Evolutionary conservation across 2,113 vertebrate genomes (phyloP).

Genomic region (Sialia sialis): DNA sequence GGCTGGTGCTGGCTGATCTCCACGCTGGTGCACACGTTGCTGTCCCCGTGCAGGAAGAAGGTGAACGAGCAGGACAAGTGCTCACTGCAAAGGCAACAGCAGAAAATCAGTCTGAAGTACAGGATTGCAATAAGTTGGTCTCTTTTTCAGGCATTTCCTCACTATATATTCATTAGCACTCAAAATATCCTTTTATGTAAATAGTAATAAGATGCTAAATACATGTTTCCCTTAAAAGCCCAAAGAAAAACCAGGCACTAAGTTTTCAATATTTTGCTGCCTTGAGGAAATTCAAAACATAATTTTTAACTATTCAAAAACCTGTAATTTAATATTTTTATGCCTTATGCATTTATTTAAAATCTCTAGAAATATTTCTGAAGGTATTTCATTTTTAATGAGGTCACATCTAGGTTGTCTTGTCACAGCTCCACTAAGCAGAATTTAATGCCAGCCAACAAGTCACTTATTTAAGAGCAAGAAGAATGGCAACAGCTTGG

Average conservation of each 20-base stretch:
- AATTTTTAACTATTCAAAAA: not conserved
- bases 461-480: not conserved
- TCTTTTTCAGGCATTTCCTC: not conserved
- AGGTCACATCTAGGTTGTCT: not conserved
- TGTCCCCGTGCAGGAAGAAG: slow-evolving; percentile 98
- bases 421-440: not conserved
- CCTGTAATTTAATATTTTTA: not conserved
- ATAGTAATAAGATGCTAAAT: not conserved
- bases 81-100: slow-evolving; percentile 74
- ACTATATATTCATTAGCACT: not conserved
- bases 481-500: not conserved
- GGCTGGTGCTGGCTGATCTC: slow-evolving; percentile 99
- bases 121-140: not conserved
- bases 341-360: not conserved
- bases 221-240: not conserved
- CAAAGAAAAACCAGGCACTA: not conserved
- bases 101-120: fast-evolving
- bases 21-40: slow-evolving; percentile 98
- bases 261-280: not conserved
- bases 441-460: not conserved
- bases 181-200: not conserved
- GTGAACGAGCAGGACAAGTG: slow-evolving; percentile 98
- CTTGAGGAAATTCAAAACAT: not conserved
- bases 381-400: not conserved
- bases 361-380: not conserved